A percentile compares a stretch with the other conserved stretches of the same genome.
These are phyloP conservation scores for Bellardia pandia DNA, from an alignment of 2,888 invertebrate genomes.

Conservation along the genomic window DNA sequence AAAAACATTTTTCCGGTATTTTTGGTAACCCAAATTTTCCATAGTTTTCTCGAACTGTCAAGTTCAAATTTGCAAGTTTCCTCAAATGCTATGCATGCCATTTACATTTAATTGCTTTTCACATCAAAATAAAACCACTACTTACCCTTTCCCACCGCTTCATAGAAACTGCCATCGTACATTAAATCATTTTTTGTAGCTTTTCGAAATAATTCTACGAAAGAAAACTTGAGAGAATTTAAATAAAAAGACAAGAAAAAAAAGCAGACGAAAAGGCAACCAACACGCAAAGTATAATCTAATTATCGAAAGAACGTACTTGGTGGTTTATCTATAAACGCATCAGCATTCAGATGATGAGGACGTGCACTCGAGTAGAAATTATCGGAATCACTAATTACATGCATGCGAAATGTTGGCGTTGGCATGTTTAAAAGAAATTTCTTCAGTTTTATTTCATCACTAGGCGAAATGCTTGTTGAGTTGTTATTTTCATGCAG, in stretches of 20 bases:
- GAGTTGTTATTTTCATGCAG: not conserved
- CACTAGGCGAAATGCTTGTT: conserved; percentile 22
- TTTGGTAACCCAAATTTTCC: too few species aligned
- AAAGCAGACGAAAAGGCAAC: not conserved
- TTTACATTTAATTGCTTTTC: not conserved
- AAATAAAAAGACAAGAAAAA: not conserved
- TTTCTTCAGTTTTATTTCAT: conserved; percentile 42
- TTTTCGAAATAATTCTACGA: conserved; percentile 74
- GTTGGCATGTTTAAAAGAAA: conserved; percentile 32
- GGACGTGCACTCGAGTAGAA: not conserved
- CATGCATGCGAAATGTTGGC: conserved; percentile 55
- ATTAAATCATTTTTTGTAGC: conserved; percentile 78
- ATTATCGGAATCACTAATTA: conserved; percentile 50
- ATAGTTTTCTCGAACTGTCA: too few species aligned
- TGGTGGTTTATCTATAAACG: conserved; percentile 56
- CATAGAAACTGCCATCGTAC: conserved; percentile 81
- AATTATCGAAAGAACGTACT: conserved; percentile 55
- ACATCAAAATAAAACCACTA: not conserved
- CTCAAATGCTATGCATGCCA: too few species aligned
- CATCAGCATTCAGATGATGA: conserved; percentile 2
- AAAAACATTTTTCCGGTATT: too few species aligned
- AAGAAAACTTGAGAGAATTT: conserved; percentile 32
- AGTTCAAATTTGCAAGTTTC: too few species aligned
- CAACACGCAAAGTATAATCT: conserved; percentile 3
- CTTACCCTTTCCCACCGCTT: conserved; percentile 81